Conservation (phyloP, 2,888 invertebrate genomes). For the Synergus gifuensis region DNA sequence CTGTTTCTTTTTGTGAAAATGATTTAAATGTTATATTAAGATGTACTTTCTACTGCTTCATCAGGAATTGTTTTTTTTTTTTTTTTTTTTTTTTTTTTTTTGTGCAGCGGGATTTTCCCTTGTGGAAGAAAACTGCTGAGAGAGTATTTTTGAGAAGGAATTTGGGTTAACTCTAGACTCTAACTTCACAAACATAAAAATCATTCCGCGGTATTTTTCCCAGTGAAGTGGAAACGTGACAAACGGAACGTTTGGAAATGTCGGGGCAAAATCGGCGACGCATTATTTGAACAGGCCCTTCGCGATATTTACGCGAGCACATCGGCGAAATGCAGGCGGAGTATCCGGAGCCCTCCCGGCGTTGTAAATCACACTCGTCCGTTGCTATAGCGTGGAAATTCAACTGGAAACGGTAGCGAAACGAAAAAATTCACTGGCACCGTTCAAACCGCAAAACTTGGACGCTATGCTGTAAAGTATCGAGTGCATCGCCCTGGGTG, state of each 20-base stretch:
- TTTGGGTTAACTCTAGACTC: not conserved
- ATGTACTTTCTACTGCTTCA: too few relatives aligned
- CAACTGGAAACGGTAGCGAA: slow-evolving; percentile 30
- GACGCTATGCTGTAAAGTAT: slow-evolving; percentile 60
- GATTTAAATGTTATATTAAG: too few relatives aligned
- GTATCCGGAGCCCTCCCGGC: not conserved
- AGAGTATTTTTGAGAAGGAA: not conserved
- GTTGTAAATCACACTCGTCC: slow-evolving; percentile 36
- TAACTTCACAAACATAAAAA: slow-evolving; percentile 19
- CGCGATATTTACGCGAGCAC: slow-evolving; percentile 31
- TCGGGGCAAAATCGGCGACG: slow-evolving; percentile 22
- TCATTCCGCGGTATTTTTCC: slow-evolving; percentile 22
- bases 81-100: too few relatives aligned
- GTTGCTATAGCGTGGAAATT: slow-evolving; percentile 8
- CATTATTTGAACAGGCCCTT: slow-evolving; percentile 37
- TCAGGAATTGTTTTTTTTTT: too few relatives aligned
- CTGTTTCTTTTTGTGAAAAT: too few relatives aligned
- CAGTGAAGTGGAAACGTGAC: slow-evolving; percentile 26
- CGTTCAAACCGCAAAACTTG: slow-evolving; percentile 59
- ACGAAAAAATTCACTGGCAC: slow-evolving; percentile 57
- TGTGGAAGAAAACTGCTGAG: not conserved
- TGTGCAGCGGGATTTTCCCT: too few relatives aligned
- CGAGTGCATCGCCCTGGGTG: slow-evolving; percentile 47
- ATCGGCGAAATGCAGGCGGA: slow-evolving; percentile 19
- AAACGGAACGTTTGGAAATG: slow-evolving; percentile 22